Conservation (phyloP, 2,888 invertebrate species). For the Xiphydria camelus region DNA sequence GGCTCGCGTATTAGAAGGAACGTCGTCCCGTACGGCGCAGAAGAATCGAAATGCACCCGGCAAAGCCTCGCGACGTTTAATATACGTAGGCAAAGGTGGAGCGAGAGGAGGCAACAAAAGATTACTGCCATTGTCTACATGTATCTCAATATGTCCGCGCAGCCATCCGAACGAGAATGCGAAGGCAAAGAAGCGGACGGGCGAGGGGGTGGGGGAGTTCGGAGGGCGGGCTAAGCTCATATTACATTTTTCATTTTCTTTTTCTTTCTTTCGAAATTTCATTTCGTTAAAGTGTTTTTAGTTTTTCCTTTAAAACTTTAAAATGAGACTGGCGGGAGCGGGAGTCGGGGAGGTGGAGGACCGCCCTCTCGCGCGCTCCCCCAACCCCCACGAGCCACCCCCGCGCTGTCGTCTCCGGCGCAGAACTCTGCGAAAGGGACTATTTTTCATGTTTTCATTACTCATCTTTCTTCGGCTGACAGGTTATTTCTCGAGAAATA, state of each 20-base stretch:
- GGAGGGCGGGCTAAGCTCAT: constrained; percentile 10
- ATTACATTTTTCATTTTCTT: constrained; percentile 18
- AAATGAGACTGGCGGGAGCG: constrained; percentile 37
- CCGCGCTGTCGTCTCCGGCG: constrained; percentile 8
- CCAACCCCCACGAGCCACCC: constrained; percentile 12
- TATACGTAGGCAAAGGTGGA: constrained; percentile 8
- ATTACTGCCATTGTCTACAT: constrained; percentile 14
- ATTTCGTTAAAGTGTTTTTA: constrained; percentile 56
- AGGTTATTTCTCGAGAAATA: constrained; percentile 27
- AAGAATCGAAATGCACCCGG: constrained; percentile 32
- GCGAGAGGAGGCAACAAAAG: constrained; percentile 14
- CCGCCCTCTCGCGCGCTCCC: no score
- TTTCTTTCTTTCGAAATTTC: constrained; percentile 48
- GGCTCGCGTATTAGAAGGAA: no score
- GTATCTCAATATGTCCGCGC: constrained; percentile 22
- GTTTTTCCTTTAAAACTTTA: constrained; percentile 46
- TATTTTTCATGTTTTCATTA: constrained; percentile 34
- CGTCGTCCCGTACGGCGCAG: no score
- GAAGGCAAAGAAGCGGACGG: constrained; percentile 5
- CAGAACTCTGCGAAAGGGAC: constrained; percentile 19
- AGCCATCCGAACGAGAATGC: constrained; percentile 15
- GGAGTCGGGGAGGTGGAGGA: constrained; percentile 17
- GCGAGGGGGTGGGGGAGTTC: constrained; percentile 2
- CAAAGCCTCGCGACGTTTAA: constrained; percentile 17
- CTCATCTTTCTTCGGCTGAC: constrained; percentile 24